Base-by-base conservation (phyloP, 2,888 invertebrate species). In the Phaedon cochleariae region DNA sequence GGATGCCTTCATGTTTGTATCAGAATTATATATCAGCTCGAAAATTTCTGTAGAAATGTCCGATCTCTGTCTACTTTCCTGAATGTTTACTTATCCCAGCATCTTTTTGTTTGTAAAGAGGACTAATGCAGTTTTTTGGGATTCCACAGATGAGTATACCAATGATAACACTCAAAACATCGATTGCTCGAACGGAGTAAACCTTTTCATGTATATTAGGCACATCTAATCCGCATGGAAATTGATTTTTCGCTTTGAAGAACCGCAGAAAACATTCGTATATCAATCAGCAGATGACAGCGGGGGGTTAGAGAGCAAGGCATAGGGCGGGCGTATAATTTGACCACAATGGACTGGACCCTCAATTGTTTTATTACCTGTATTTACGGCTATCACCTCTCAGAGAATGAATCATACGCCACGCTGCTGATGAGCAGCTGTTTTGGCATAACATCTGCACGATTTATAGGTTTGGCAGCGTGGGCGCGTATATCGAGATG, bases 231-330 rank as follows among this genome's bases (percentile, higher is more conserved):
- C 34, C 59, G 26, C 55, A 52, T 59, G 55, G 60, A 64, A 62
- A 64, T 67, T 64, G 59, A 6, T 64, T 67, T 64, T 67, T 60
- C 54, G 51, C 7, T 26, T 26, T 26, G 7, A 26, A 5, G 58
- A 59, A 53, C 66, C 58, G 64, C 65, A 63, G 18, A 59, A 61
- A 63, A 68, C 73, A 66, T 73, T 73, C 71, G 68, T 73, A 68
- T 73, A 68, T 73, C 65, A 71, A 73, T 73, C 73, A 73, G 67
- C 71, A 69, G 65, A 73, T 68, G 70, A 73, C 70, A 67, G 69
- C 59, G 59, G 48, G 55, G 31, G 48, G 58, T 53, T 53, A 54
- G 26, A 26, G 3, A 26, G 26, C 26, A 26, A 26, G 26, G 26
- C 6, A n/a, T n/a, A n/a, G n/a, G 4, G 26, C 4, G 2, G 10